A percentile compares a stretch with the other conserved stretches of the same genome.
These are phyloP conservation scores for Linhomoeus sp. DNA, from an alignment of 2,888 invertebrate genomes.

Conservation along the genomic window DNA sequence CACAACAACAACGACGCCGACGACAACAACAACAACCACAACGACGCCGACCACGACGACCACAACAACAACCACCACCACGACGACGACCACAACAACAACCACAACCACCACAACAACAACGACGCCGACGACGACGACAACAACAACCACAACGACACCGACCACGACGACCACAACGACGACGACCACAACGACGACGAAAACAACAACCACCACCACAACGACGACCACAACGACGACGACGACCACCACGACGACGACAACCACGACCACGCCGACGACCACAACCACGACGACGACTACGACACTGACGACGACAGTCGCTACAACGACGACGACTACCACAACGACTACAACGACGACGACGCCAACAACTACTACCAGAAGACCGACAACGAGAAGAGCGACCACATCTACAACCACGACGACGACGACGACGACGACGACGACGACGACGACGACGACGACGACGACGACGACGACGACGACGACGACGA, in stretches of 20 bases:
- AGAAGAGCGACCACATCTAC: not conserved
- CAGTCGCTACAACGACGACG: constrained; percentile 2
- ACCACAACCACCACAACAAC: not conserved
- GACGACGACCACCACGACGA: constrained; percentile 1
- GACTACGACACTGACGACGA: not conserved
- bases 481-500: not conserved
- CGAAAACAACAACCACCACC: not conserved
- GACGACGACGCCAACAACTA: constrained; percentile 1
- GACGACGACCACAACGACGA: not conserved
- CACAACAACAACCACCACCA: not conserved
- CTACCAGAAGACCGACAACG: not conserved
- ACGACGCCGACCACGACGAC: not conserved
- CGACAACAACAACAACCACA: constrained; percentile 1
- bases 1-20: constrained; percentile 4
- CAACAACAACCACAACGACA: not conserved
- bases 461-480: not conserved
- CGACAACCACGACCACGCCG: not conserved
- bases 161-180: not conserved
- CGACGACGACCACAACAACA: not conserved
- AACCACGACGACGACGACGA: not conserved
- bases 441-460: not conserved
- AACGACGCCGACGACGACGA: not conserved
- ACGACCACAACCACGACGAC: not conserved
- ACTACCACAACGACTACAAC: constrained; percentile 6
- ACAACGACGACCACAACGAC: constrained; percentile 1